Percentiles rank a stretch among this genome's conserved stretches.
phyloP scores from a whole-genome alignment of 2,797 vertebrate species.

The Fistularia tabacaria region DNA sequence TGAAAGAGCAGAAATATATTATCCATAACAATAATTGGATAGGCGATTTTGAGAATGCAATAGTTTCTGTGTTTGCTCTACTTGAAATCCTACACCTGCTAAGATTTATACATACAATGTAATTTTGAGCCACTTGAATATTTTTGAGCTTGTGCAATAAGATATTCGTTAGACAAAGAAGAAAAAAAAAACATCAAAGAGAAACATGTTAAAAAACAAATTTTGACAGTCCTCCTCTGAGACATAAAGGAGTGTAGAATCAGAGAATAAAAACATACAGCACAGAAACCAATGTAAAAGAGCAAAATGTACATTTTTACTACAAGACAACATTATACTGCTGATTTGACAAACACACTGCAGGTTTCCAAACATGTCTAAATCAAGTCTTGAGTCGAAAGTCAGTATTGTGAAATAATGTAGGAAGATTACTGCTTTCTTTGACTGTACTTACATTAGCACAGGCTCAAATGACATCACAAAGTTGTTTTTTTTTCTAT shows the following conservation, averaged over 20 bases:
- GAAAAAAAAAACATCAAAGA: conserved; percentile 10
- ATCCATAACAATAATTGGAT: conserved; percentile 25
- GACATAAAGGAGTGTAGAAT: conserved; percentile 12
- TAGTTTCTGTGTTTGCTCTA: conserved; percentile 17
- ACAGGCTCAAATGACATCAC: conserved; percentile 47
- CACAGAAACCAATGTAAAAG: conserved; percentile 36
- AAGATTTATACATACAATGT: conserved; percentile 15
- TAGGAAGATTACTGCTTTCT: conserved; percentile 32
- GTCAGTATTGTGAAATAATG: conserved; percentile 3
- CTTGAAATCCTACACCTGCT: conserved; percentile 28
- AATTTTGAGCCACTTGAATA: conserved; percentile 36
- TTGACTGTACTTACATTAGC: conserved; percentile 31
- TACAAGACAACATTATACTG: conserved; percentile 36
- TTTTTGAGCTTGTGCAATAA: conserved; percentile 48
- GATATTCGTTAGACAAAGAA: conserved; percentile 25
- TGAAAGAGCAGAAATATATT: conserved; percentile 46
- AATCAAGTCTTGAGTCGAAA: conserved; percentile 7
- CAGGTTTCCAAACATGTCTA: conserved; percentile 11
- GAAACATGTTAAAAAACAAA: conserved; percentile 2
- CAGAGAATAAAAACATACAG: conserved; percentile 26
- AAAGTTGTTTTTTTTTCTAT: conserved; percentile 11
- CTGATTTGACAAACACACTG: conserved; percentile 36
- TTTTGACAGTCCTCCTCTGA: conserved; percentile 22
- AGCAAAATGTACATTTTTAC: conserved; percentile 28
- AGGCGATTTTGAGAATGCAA: conserved; percentile 26